Conservation (phyloP, 2,888 invertebrate species). For the Lapara coniferarum region DNA sequence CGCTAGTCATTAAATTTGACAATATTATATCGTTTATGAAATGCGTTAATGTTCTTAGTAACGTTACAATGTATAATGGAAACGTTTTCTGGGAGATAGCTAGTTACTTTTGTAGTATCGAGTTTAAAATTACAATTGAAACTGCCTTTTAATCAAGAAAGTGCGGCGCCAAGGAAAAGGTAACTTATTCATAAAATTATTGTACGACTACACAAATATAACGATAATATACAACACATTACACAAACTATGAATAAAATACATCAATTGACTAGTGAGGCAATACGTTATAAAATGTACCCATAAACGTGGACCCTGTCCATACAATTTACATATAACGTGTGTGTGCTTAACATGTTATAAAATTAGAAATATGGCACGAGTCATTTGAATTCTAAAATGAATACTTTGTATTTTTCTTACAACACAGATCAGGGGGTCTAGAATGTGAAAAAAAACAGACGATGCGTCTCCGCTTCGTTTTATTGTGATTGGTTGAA, state of each 20-base stretch:
- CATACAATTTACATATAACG: conserved; percentile 23
- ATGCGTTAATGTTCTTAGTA: too few species aligned
- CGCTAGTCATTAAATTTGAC: too few species aligned
- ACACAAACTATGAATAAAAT: conserved; percentile 33
- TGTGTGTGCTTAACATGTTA: not conserved
- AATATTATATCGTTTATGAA: too few species aligned
- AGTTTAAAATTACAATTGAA: too few species aligned
- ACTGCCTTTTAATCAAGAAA: too few species aligned
- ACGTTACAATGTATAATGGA: too few species aligned
- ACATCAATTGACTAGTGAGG: conserved; percentile 65
- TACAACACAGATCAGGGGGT: conserved; percentile 3
- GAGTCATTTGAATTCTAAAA: conserved; percentile 23
- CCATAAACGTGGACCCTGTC: conserved; percentile 46
- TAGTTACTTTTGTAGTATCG: too few species aligned
- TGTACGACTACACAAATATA: not conserved
- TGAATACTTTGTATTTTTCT: conserved; percentile 8
- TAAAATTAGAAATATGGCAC: conserved; percentile 27
- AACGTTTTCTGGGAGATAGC: too few species aligned
- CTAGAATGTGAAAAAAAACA: too few species aligned
- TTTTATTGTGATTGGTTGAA: too few species aligned
- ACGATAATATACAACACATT: conserved; percentile 43
- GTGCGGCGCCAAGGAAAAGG: too few species aligned
- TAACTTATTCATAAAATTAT: not conserved
- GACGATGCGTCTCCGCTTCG: too few species aligned
- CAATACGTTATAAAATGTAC: conserved; percentile 43